phyloP scores from a whole-genome alignment of 2,797 vertebrate species.

The Characodon lateralis region DNA sequence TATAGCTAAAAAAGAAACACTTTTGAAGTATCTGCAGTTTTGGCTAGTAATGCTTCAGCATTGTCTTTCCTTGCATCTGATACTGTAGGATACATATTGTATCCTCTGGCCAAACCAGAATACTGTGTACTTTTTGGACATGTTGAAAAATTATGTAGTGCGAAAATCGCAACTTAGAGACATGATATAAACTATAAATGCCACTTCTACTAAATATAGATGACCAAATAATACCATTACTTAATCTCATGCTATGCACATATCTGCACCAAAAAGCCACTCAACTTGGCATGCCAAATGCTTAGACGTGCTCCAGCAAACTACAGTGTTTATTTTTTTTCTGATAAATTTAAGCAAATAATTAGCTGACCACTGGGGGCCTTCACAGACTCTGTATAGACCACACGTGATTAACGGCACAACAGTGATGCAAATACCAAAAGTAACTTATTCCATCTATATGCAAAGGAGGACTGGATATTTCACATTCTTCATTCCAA shows the following conservation, averaged over 20 bases:
- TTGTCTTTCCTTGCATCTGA: neutral
- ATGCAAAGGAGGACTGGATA: too few species aligned
- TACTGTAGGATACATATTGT: neutral
- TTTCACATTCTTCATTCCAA: too few species aligned
- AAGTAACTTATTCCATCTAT: too few species aligned
- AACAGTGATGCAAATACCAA: too few species aligned
- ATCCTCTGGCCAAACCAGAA: neutral
- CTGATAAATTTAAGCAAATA: too few species aligned
- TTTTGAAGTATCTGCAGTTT: neutral
- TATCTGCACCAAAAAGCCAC: too few species aligned
- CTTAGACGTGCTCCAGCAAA: too few species aligned
- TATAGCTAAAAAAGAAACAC: slow-evolving; percentile 47
- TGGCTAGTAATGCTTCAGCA: neutral
- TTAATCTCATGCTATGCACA: neutral
- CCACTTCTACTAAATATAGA: neutral
- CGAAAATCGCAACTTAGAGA: neutral
- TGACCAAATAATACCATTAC: neutral
- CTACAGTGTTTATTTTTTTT: too few species aligned
- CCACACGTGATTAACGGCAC: too few species aligned
- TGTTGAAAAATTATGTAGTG: neutral
- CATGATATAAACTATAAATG: neutral
- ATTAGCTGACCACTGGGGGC: too few species aligned
- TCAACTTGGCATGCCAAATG: too few species aligned
- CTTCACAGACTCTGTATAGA: too few species aligned
- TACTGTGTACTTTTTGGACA: neutral